Base-by-base conservation (phyloP, 2,113 vertebrate species). In the Ardeotis arabs region DNA sequence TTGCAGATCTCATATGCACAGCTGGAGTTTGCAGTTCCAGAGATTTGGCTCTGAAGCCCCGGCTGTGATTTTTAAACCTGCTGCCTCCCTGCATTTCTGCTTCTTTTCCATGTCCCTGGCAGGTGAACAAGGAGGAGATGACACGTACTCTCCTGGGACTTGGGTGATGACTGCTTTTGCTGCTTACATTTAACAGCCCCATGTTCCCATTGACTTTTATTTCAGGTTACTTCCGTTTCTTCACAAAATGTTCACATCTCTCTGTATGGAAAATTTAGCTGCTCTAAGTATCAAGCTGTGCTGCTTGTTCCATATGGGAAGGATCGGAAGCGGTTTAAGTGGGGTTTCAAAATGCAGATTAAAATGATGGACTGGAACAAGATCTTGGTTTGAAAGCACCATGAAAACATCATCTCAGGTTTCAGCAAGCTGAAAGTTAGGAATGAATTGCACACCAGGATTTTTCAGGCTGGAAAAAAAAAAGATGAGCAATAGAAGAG, bases 311-410 rank as follows among this genome's bases (percentile, higher is more conserved):
- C 86, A 66, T 73, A 53, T 59, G 91, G 86, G 55, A 91, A 87
- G 64, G 77, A 91, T 84, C 18, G 19, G 90, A 94, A 92, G 68
- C 1, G 13, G 69, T 84, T 92, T 81, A 72, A 90, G 66, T 0
- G 1, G 33, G 22, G 62, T 79, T 95, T 84, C 84, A 96, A 95
- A 95, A 93, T 58, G 64, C 70, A 75, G 45, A 64, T 82, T 87
- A 72, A 95, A 82, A 79, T n/a, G 73, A 91, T 64, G 84, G 56
- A 81, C 69, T 91, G 91, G 87, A 95, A 91, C 19, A 18, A 60
- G 64, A 44, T n/a, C 93, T 91, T 63, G 69, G 53, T 94, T 89
- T 89, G 75, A 91, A 82, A 87, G 66, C 69, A 39, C 33, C 69
- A 28, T 11, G 66, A 94, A 96, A 95, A 91, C 35, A 64, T 64